These are phyloP conservation scores for Silvanus unidentatus DNA, from an alignment of 2,888 invertebrate species.

Conservation along the genomic window DNA sequence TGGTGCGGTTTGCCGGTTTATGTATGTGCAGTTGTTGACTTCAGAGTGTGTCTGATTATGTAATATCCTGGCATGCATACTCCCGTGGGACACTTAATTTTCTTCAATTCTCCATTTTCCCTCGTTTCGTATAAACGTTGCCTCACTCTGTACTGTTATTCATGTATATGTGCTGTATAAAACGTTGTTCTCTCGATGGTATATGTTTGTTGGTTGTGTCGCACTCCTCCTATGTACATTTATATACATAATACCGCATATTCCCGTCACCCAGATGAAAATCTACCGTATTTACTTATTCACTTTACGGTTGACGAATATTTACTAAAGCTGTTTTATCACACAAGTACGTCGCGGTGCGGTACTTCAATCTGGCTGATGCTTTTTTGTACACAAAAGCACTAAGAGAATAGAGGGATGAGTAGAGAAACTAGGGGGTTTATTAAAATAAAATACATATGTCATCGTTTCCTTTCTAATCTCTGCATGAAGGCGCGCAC, in stretches of 20 bases:
- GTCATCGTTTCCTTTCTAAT: no score
- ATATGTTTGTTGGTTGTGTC: no score
- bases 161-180: not conserved
- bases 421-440: no score
- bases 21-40: conserved; percentile 20
- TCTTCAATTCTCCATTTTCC: conserved; percentile 40
- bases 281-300: conserved; percentile 7
- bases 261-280: no score
- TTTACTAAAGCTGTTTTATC: conserved; percentile 10
- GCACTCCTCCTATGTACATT: no score
- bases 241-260: no score
- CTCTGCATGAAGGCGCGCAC: no score
- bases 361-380: no score
- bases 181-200: conserved; percentile 6
- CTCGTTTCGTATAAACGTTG: conserved; percentile 27
- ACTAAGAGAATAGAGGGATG: no score
- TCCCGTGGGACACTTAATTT: conserved; percentile 39
- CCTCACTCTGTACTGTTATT: no score
- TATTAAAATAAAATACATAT: no score
- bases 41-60: conserved; percentile 34
- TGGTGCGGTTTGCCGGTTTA: conserved; percentile 1
- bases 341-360: conserved; percentile 3
- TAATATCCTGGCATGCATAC: conserved; percentile 32
- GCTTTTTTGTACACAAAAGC: no score
- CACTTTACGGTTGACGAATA: conserved; percentile 6